Percentiles rank a stretch among this genome's conserved stretches.
These are phyloP conservation scores for Megalurothrips usitatus DNA, from an alignment of 2,888 invertebrate genomes.

Conservation along the genomic window DNA sequence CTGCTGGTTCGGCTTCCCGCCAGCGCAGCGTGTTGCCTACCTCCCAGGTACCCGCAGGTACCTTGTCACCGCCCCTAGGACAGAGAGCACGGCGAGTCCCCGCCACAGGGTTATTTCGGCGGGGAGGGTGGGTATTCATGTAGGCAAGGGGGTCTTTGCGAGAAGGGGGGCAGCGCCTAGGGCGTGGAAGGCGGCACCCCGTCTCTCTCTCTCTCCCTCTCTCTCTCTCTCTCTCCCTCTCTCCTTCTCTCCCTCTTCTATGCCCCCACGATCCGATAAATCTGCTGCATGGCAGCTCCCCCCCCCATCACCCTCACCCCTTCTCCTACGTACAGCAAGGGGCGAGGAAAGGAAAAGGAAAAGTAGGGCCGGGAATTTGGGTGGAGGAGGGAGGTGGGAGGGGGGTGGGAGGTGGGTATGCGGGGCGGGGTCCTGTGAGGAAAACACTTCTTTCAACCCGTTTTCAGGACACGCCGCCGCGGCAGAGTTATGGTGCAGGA, in stretches of 20 bases:
- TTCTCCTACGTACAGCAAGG: neutral
- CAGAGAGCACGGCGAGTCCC: too few species aligned
- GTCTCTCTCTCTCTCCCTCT: neutral
- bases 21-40: too few species aligned
- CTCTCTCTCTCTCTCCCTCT: neutral
- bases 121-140: too few species aligned
- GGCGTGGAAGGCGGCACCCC: neutral
- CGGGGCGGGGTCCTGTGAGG: neutral
- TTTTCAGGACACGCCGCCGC: slow-evolving; percentile 13
- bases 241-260: neutral
- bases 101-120: too few species aligned
- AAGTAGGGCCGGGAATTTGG: neutral
- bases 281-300: slow-evolving; percentile 16
- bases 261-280: neutral
- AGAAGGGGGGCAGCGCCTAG: neutral
- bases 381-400: neutral
- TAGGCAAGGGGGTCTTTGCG: neutral
- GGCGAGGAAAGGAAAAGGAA: neutral
- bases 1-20: too few species aligned
- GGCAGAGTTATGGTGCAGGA: neutral
- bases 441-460: slow-evolving; percentile 18
- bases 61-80: too few species aligned
- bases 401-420: neutral
- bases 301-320: neutral
- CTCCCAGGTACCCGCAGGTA: too few species aligned